These are phyloP conservation scores for Nephrotoma guestfalica DNA, from an alignment of 2,888 invertebrate genomes.

Conservation along the genomic window DNA sequence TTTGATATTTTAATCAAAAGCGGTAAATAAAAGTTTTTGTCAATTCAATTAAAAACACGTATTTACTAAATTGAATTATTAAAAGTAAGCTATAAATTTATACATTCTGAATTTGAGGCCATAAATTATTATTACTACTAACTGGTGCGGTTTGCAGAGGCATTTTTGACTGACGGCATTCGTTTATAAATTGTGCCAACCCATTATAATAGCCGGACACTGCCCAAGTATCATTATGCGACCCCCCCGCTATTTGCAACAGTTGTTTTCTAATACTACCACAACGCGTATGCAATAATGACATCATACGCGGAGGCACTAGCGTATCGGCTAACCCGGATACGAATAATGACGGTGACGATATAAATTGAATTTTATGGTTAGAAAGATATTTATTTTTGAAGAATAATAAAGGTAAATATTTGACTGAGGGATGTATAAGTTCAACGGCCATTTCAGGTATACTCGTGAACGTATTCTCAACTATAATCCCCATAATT, in stretches of 20 bases:
- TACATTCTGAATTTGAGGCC: constrained; percentile 28
- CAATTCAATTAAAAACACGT: background rate
- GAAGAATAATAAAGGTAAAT: constrained; percentile 69
- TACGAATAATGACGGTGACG: constrained; percentile 70
- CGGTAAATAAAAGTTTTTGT: background rate
- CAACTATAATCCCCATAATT: constrained; percentile 77
- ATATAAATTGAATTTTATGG: constrained; percentile 56
- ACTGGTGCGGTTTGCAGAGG: constrained; percentile 27
- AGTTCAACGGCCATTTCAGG: constrained; percentile 82
- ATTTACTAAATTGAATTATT: background rate
- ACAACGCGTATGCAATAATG: constrained; percentile 59
- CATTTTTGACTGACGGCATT: constrained; percentile 23
- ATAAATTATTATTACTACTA: constrained; percentile 29
- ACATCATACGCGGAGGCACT: constrained; percentile 86
- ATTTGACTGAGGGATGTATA: constrained; percentile 43
- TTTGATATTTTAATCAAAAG: background rate
- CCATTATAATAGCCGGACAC: constrained; percentile 43
- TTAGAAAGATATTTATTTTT: constrained; percentile 78
- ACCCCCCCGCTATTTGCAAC: constrained; percentile 63
- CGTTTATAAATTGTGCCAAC: constrained; percentile 24
- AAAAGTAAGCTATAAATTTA: constrained; percentile 10
- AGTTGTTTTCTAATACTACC: constrained; percentile 63
- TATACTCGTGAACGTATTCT: constrained; percentile 92
- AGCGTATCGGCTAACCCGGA: constrained; percentile 76
- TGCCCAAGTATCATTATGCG: constrained; percentile 93